Evolutionary conservation across 2,113 vertebrate species (phyloP).

Genomic region (Grus americana): DNA sequence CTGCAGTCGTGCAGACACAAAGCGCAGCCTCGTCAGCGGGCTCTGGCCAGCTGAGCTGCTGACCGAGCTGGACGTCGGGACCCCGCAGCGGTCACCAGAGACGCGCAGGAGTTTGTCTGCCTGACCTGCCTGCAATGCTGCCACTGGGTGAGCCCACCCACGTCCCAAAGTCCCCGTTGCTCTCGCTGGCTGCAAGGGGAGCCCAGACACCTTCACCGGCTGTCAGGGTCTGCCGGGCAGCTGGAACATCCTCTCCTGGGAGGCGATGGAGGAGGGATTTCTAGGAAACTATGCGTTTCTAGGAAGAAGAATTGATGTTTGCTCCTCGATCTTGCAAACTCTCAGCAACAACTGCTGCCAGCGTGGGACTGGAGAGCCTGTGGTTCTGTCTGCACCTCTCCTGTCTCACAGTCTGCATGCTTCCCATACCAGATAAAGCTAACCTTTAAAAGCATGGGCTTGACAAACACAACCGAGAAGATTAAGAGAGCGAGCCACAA

Average conservation of each 20-base stretch:
- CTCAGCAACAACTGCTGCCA: not conserved
- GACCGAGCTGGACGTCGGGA: not conserved
- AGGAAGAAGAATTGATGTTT: not conserved
- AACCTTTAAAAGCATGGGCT: not conserved
- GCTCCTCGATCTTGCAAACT: not conserved
- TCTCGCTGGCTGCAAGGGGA: not conserved
- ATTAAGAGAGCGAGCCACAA: not conserved
- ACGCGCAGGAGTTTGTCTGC: fast-evolving
- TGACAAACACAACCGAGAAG: not conserved
- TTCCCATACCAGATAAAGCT: not conserved
- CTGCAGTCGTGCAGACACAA: not conserved
- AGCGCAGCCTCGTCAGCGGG: not conserved
- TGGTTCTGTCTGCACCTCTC: not conserved
- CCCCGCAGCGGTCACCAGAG: not conserved
- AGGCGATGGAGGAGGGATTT: not conserved
- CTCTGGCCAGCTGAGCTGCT: not conserved
- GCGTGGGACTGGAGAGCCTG: not conserved
- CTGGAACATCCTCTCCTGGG: not conserved
- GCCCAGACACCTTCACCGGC: not conserved
- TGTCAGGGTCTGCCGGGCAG: not conserved
- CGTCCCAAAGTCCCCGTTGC: fast-evolving
- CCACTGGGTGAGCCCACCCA: not conserved
- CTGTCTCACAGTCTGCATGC: not conserved
- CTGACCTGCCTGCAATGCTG: not conserved
- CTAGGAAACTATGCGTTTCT: not conserved